phyloP scores from a whole-genome alignment of 2,888 invertebrate genomes.

The Silvanus unidentatus region DNA sequence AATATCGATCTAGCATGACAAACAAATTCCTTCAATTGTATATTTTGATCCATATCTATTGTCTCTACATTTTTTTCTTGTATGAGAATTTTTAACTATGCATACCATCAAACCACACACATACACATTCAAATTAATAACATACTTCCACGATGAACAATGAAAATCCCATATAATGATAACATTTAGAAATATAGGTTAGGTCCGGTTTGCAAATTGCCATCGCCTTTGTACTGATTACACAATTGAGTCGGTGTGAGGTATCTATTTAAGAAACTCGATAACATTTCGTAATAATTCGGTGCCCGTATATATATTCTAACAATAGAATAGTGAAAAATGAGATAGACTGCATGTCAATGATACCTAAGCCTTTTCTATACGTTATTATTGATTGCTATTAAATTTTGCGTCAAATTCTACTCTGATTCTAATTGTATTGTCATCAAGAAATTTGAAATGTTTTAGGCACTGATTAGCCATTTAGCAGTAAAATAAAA shows the following conservation, averaged over 20 bases:
- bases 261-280: constrained; percentile 3
- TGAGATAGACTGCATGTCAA: not conserved
- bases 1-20: not conserved
- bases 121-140: not conserved
- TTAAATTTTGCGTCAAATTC: not conserved
- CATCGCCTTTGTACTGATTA: not conserved
- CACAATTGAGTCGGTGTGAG: constrained; percentile 2
- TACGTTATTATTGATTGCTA: too few relatives aligned
- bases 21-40: not conserved
- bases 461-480: too few relatives aligned
- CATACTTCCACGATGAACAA: not conserved
- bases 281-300: constrained; percentile 3
- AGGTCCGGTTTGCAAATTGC: constrained; percentile 3
- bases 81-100: not conserved
- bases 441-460: too few relatives aligned
- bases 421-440: too few relatives aligned
- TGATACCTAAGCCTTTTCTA: too few relatives aligned
- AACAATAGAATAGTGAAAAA: not conserved
- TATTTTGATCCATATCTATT: constrained; percentile 1
- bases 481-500: too few relatives aligned
- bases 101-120: not conserved
- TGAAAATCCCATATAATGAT: constrained; percentile 1
- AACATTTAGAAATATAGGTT: constrained; percentile 1
- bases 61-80: not conserved
- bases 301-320: not conserved